Conservation (phyloP, 2,113 vertebrate genomes). For the Poeciliopsis retropinna region DNA sequence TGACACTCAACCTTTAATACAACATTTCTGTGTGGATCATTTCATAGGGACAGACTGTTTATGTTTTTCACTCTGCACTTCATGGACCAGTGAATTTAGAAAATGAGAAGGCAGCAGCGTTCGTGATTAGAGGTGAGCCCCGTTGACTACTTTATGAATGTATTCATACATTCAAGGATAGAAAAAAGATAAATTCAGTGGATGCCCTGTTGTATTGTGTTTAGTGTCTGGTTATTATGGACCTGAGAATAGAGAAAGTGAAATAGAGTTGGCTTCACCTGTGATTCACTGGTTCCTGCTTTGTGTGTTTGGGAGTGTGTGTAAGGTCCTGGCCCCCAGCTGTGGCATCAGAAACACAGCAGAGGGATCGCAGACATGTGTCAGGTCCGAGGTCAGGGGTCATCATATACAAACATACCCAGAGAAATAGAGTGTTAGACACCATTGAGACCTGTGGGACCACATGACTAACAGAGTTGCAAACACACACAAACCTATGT, state of each 20-base stretch:
- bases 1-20: too few species aligned
- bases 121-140: conserved; percentile 69
- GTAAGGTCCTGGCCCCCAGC: conserved; percentile 50
- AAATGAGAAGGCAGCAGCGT: conserved; percentile 71
- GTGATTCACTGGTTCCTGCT: conserved; percentile 20
- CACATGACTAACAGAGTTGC: conserved; percentile 56
- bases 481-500: conserved; percentile 31
- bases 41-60: conserved; percentile 56
- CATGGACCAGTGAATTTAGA: conserved; percentile 69
- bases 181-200: conserved; percentile 50
- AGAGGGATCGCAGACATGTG: conserved; percentile 58
- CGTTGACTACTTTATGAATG: conserved; percentile 67
- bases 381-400: conserved; percentile 61
- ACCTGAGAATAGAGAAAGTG: conserved; percentile 34
- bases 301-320: conserved; percentile 35
- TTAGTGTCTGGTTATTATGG: conserved; percentile 31
- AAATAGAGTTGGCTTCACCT: conserved; percentile 49
- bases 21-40: conserved; percentile 35
- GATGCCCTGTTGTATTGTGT: conserved; percentile 48
- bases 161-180: conserved; percentile 44
- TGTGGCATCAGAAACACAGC: conserved; percentile 53
- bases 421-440: conserved; percentile 65
- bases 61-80: conserved; percentile 67
- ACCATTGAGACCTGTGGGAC: conserved; percentile 40
- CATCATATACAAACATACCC: conserved; percentile 64